phyloP scores from a whole-genome alignment of 2,113 vertebrate genomes.

The Cyanistes caeruleus region DNA sequence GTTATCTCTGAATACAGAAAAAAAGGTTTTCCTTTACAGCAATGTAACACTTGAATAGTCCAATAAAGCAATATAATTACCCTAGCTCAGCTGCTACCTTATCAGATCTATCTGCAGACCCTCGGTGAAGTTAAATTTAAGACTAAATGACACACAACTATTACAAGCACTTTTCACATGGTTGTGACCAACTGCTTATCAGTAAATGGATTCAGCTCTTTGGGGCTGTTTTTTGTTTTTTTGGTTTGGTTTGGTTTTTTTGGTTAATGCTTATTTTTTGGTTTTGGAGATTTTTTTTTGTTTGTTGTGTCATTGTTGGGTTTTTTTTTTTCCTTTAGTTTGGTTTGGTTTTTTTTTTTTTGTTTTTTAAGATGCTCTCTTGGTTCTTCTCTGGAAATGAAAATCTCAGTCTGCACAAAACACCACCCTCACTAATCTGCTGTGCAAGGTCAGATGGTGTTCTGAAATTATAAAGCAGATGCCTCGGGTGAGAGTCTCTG shows the following conservation, averaged over 20 bases:
- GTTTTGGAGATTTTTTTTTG: not conserved
- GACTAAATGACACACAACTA: not conserved
- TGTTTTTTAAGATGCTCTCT: not conserved
- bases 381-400: not conserved
- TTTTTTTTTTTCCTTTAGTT: not conserved
- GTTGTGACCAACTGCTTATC: not conserved
- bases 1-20: not conserved
- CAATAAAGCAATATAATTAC: not conserved
- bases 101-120: not conserved
- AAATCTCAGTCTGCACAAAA: not conserved
- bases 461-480: not conserved
- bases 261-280: too few species aligned
- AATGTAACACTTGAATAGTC: not conserved
- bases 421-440: not conserved
- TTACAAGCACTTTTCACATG: not conserved
- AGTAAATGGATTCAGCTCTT: not conserved
- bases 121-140: not conserved
- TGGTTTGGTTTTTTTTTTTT: not conserved
- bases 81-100: not conserved
- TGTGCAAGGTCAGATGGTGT: not conserved
- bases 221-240: too few species aligned
- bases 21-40: not conserved
- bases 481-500: not conserved
- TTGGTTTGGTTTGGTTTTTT: not conserved
- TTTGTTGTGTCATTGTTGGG: not conserved